These are phyloP conservation scores for Atractosteus spatula DNA, from an alignment of 2,113 vertebrate species.

Conservation along the genomic window DNA sequence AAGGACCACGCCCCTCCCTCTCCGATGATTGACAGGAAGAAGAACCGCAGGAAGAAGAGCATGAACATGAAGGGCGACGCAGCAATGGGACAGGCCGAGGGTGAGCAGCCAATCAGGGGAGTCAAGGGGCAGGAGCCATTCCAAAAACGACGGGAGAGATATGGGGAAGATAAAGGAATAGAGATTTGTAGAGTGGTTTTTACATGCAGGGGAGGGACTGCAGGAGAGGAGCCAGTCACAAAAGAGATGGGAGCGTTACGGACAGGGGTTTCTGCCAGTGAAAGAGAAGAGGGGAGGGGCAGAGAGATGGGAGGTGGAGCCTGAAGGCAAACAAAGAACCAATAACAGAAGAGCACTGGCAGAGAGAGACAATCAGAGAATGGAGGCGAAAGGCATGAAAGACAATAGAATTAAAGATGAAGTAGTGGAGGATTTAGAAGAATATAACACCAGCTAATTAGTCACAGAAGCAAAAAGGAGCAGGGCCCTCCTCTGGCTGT, in stretches of 20 bases:
- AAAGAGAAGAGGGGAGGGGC: not conserved
- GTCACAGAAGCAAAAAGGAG: no score
- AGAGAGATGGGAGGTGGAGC: not conserved
- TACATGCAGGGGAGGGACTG: not conserved
- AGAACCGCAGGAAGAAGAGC: constrained; percentile 89
- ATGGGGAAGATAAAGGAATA: no score
- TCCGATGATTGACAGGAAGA: constrained; percentile 87
- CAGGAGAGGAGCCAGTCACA: not conserved
- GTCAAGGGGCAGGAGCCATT: not conserved
- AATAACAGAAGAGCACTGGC: not conserved
- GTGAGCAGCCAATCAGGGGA: constrained; percentile 55
- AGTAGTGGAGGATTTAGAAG: not conserved
- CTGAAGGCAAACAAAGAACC: not conserved
- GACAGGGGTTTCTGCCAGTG: not conserved
- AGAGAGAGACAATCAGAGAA: not conserved
- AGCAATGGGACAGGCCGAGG: constrained; percentile 85
- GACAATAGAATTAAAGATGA: not conserved
- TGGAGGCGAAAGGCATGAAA: not conserved
- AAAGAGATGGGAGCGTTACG: not conserved
- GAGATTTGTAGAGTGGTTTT: no score
- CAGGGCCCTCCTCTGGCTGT: no score
- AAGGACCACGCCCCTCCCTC: constrained; percentile 76
- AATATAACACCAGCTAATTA: no score
- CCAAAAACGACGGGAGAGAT: not conserved
- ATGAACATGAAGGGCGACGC: constrained; percentile 86